Evolutionary conservation across 2,113 vertebrate genomes (phyloP).

Genomic region (Polypterus bichir): DNA sequence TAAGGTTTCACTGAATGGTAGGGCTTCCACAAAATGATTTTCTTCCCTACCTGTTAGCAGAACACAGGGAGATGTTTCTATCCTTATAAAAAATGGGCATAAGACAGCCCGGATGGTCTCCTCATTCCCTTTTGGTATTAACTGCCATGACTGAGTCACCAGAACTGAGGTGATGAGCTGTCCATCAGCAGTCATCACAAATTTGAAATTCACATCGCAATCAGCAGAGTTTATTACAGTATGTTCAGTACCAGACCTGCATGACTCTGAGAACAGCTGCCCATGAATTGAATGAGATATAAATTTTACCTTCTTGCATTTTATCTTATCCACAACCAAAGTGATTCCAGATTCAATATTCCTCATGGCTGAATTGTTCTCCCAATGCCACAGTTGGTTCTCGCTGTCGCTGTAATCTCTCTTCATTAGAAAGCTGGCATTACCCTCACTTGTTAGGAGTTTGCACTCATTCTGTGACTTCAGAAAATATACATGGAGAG

Average conservation of each 20-base stretch:
- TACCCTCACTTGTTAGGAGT: constrained; percentile 7
- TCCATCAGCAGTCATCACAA: background rate
- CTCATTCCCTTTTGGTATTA: background rate
- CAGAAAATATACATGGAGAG: constrained; percentile 7
- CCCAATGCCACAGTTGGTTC: constrained; percentile 12
- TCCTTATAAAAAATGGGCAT: constrained; percentile 6
- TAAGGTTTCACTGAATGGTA: background rate
- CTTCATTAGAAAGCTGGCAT: background rate
- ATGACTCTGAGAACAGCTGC: background rate
- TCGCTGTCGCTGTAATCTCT: constrained; percentile 4
- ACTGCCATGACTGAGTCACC: constrained; percentile 1
- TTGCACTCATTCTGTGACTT: background rate
- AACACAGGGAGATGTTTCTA: constrained; percentile 2
- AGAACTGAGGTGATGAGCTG: background rate
- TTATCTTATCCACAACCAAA: background rate
- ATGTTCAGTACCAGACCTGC: background rate
- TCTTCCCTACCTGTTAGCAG: constrained; percentile 3
- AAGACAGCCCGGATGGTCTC: background rate
- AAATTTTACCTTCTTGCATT: background rate
- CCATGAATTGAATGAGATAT: background rate
- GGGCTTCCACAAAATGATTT: background rate
- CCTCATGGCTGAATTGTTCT: background rate
- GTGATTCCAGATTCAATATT: constrained; percentile 1
- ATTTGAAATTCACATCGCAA: background rate
- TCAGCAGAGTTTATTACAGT: background rate